A percentile compares a stretch with the other conserved stretches of the same genome.
Evolutionary conservation across 2,797 vertebrate species (phyloP).

Genomic region (Falco concolor): DNA sequence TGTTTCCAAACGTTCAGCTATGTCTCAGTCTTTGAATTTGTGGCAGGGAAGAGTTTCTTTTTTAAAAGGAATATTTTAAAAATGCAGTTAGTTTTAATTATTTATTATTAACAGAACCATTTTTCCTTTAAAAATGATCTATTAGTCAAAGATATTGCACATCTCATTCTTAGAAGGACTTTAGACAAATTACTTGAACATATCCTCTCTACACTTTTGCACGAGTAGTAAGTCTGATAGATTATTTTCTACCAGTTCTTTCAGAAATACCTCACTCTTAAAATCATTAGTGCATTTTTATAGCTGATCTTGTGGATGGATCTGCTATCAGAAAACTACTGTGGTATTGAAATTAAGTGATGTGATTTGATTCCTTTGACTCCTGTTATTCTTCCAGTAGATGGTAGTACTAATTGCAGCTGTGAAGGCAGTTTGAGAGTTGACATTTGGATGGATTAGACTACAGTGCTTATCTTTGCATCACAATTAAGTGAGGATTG

Average conservation of each 20-base stretch:
- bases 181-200: not conserved
- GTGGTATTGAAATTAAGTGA: not conserved
- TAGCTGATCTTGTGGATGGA: not conserved
- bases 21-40: not conserved
- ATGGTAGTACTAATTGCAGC: not conserved
- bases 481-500: not conserved
- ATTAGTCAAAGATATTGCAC: not conserved
- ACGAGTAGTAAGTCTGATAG: not conserved
- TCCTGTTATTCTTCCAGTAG: not conserved
- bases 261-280: not conserved
- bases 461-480: not conserved
- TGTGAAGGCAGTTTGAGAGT: not conserved
- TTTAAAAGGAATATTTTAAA: not conserved
- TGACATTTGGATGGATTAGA: not conserved
- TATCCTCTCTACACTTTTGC: not conserved
- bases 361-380: not conserved
- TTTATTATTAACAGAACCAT: not conserved
- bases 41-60: not conserved
- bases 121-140: not conserved
- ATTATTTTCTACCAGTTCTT: not conserved
- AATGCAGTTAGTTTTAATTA: not conserved
- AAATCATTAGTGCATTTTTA: not conserved
- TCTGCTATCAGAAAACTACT: not conserved
- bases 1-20: conserved; percentile 20
- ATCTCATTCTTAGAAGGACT: not conserved